Percentiles rank a stretch among this genome's conserved stretches.
Conservation (phyloP, 2,113 vertebrate species). For the Crotalus tigris region DNA sequence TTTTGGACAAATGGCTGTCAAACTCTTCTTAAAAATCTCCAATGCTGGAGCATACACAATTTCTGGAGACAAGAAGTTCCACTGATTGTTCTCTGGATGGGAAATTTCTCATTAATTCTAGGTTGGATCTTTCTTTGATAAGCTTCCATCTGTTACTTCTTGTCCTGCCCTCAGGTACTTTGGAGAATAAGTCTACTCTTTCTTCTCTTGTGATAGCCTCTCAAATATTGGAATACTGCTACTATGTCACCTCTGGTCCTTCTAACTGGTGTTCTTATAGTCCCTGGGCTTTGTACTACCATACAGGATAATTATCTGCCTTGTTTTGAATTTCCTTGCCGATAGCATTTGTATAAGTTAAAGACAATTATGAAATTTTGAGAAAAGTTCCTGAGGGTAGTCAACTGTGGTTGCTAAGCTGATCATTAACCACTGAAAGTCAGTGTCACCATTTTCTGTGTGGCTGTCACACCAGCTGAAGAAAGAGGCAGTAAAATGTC, state of each 20-base stretch:
- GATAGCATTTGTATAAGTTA: neutral
- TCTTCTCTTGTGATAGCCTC: neutral
- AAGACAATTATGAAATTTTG: neutral
- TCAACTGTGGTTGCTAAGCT: neutral
- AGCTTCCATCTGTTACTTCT: neutral
- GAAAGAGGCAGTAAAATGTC: neutral
- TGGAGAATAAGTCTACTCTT: neutral
- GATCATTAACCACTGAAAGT: neutral
- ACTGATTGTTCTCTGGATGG: neutral
- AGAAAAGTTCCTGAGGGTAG: neutral
- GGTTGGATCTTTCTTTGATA: neutral
- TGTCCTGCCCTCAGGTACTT: neutral
- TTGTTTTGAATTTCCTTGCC: neutral
- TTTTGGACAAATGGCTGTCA: neutral
- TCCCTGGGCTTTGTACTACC: neutral
- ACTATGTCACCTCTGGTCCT: neutral
- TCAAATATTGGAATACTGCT: neutral
- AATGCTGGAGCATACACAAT: neutral
- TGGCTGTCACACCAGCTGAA: neutral
- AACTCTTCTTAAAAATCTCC: neutral
- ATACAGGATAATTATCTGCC: neutral
- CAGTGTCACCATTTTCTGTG: neutral
- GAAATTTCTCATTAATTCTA: neutral
- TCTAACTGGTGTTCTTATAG: neutral
- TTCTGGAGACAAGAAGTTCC: neutral